A percentile compares a stretch with the other conserved stretches of the same genome.
These are phyloP conservation scores for Agapornis roseicollis DNA, from an alignment of 2,113 vertebrate species.

Conservation along the genomic window DNA sequence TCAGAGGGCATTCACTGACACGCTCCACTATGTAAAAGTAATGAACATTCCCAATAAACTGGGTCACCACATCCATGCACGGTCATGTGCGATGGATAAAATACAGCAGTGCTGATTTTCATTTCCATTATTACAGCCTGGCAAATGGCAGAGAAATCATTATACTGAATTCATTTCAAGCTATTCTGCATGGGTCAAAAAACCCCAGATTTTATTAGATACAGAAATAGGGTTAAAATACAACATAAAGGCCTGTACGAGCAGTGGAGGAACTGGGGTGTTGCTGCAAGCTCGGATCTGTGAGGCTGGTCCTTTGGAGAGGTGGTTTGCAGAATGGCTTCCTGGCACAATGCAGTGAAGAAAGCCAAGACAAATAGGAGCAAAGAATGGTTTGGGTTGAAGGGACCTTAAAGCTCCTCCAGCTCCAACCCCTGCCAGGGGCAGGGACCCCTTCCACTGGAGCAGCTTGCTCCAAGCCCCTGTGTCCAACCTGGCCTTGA, in stretches of 20 bases:
- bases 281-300: not conserved
- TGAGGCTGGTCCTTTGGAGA: not conserved
- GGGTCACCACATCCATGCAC: not conserved
- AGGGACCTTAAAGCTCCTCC: not conserved
- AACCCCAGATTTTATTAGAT: not conserved
- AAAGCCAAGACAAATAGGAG: not conserved
- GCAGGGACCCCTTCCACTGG: not conserved
- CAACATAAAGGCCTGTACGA: not conserved
- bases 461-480: too few relatives aligned
- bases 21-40: not conserved
- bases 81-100: not conserved
- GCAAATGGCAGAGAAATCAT: not conserved
- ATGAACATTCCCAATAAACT: not conserved
- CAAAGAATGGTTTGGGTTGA: not conserved
- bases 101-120: not conserved
- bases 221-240: not conserved
- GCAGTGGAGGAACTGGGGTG: not conserved
- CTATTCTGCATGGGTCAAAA: not conserved
- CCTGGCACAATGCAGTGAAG: accelerated
- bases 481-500: too few relatives aligned
- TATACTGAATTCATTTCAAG: not conserved
- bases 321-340: not conserved
- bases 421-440: not conserved
- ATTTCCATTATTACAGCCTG: not conserved
- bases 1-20: not conserved